Percentiles rank a stretch among this genome's conserved stretches.
These are phyloP conservation scores for Pissodes strobi DNA, from an alignment of 1,140 invertebrate species.

Conservation along the genomic window DNA sequence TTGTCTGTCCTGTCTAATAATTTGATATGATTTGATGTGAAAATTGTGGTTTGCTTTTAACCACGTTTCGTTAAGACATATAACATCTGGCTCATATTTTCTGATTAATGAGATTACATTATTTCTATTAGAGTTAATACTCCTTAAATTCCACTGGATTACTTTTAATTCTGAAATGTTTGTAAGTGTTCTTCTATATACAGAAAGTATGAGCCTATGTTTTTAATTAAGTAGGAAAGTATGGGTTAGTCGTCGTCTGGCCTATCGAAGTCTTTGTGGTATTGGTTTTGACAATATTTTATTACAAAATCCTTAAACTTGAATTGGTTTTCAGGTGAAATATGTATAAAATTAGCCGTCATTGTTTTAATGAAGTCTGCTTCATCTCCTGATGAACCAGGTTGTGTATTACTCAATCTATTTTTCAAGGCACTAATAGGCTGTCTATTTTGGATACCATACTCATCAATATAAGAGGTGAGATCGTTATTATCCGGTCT, in stretches of 20 bases:
- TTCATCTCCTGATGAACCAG: neutral
- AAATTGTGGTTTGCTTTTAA: neutral
- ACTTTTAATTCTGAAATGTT: neutral
- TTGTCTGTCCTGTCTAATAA: slow-evolving; percentile 23
- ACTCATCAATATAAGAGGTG: neutral
- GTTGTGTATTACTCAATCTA: neutral
- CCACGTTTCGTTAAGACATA: neutral
- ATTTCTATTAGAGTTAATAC: neutral
- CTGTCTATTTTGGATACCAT: neutral
- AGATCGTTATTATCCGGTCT: neutral
- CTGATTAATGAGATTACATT: neutral
- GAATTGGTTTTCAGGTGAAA: too few species aligned
- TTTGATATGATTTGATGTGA: neutral
- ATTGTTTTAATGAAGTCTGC: too few species aligned
- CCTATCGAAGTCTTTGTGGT: neutral
- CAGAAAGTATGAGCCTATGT: neutral
- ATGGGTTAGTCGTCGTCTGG: neutral
- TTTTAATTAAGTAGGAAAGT: neutral
- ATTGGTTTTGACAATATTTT: too few species aligned
- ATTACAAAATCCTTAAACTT: neutral
- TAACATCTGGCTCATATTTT: neutral
- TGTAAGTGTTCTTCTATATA: neutral
- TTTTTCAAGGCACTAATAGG: neutral
- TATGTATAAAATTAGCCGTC: too few species aligned
- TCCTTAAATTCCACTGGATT: slow-evolving; percentile 5